These are phyloP conservation scores for Ceramica pisi DNA, from an alignment of 2,888 invertebrate species.

Conservation along the genomic window DNA sequence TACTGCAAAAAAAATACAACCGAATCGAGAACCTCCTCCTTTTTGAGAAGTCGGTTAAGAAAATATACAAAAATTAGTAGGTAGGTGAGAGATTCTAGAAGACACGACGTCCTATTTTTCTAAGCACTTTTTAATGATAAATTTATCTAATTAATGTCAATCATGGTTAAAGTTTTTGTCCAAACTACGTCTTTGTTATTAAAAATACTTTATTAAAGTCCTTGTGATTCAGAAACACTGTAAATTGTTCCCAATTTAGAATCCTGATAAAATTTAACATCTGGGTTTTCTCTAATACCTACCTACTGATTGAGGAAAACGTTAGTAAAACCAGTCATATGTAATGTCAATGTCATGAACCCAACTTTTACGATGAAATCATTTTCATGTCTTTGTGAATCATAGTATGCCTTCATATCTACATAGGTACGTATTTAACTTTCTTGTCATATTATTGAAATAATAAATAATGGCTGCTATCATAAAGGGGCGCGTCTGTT, in stretches of 20 bases:
- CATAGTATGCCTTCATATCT: neutral
- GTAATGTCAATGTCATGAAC: neutral
- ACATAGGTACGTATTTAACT: neutral
- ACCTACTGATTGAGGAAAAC: slow-evolving; percentile 18
- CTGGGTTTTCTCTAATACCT: slow-evolving; percentile 9
- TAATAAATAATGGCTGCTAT: slow-evolving; percentile 7
- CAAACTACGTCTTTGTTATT: neutral
- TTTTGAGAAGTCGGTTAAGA: no score
- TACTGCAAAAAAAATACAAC: no score
- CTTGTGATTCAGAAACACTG: neutral
- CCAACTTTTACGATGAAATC: neutral
- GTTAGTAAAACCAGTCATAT: slow-evolving; percentile 2
- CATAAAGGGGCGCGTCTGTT: slow-evolving; percentile 26
- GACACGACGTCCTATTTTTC: neutral
- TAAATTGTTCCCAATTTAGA: neutral
- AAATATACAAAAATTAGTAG: no score
- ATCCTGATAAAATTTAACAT: neutral
- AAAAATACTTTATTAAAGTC: neutral
- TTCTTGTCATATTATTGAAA: slow-evolving; percentile 3
- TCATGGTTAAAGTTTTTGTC: neutral
- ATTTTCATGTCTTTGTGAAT: neutral
- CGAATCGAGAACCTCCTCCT: no score
- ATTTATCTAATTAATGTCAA: neutral
- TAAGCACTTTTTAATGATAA: neutral
- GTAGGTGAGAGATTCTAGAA: neutral